phyloP scores from a whole-genome alignment of 2,888 invertebrate species.

The Spilarctia lutea region DNA sequence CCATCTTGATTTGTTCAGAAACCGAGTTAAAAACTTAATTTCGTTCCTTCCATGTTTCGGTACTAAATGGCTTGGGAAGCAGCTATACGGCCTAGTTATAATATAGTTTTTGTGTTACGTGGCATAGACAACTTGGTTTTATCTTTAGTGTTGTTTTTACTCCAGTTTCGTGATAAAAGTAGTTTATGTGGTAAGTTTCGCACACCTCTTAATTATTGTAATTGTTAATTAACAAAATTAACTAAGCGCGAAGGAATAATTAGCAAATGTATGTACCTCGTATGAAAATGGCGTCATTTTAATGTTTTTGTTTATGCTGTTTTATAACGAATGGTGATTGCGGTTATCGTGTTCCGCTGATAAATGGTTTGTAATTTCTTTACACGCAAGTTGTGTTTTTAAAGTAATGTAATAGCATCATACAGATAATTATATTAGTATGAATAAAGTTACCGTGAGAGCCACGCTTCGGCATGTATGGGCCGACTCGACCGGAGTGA shows the following conservation, averaged over 20 bases:
- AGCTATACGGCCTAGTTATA: slow-evolving; percentile 16
- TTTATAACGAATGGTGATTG: not conserved
- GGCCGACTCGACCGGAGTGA: too few species aligned
- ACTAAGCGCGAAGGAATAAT: slow-evolving; percentile 6
- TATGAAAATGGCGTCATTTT: not conserved
- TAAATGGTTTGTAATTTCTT: not conserved
- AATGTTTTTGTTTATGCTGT: not conserved
- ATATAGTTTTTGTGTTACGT: slow-evolving; percentile 13
- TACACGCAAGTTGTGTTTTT: not conserved
- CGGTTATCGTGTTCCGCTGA: not conserved
- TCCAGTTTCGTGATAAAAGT: not conserved
- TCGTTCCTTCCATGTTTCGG: slow-evolving; percentile 57
- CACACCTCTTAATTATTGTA: slow-evolving; percentile 4
- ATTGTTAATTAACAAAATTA: slow-evolving; percentile 8
- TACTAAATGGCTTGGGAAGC: slow-evolving; percentile 30
- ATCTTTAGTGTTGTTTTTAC: not conserved
- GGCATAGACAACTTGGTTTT: slow-evolving; percentile 9
- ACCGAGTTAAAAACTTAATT: slow-evolving; percentile 73
- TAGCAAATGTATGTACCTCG: slow-evolving; percentile 2
- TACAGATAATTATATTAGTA: not conserved
- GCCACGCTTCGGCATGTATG: too few species aligned
- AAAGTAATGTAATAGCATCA: not conserved
- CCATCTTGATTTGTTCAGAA: slow-evolving; percentile 57
- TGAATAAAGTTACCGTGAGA: not conserved
- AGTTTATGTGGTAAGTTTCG: slow-evolving; percentile 3